These are phyloP conservation scores for Lophius piscatorius DNA, from an alignment of 2,113 vertebrate species.

Conservation along the genomic window DNA sequence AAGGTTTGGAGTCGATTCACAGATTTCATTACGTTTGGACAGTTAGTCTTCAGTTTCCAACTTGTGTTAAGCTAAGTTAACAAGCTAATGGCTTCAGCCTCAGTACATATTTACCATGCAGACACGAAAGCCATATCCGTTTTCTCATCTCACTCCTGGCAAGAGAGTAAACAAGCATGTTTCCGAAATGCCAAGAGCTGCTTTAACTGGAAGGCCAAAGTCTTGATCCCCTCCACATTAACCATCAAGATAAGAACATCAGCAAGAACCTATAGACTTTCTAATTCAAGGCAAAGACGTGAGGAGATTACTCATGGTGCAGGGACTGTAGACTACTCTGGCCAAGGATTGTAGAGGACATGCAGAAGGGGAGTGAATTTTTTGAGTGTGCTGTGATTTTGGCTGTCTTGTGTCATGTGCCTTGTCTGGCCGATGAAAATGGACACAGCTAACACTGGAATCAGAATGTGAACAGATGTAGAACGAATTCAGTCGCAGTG, in stretches of 20 bases:
- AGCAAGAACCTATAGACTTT: slow-evolving; percentile 28
- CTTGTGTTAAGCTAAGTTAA: background rate
- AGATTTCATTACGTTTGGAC: too few relatives aligned
- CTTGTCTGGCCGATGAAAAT: background rate
- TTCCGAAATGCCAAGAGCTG: background rate
- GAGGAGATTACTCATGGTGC: slow-evolving; percentile 38
- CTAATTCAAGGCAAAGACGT: slow-evolving; percentile 33
- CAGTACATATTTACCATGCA: too few relatives aligned
- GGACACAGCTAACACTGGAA: background rate
- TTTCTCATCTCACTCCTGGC: background rate
- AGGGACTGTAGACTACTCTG: too few relatives aligned
- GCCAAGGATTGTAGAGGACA: slow-evolving; percentile 46
- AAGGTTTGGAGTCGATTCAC: too few relatives aligned
- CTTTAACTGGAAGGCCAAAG: background rate
- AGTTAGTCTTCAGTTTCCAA: too few relatives aligned
- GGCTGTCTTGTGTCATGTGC: slow-evolving; percentile 2
- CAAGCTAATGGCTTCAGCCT: background rate
- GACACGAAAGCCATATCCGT: background rate
- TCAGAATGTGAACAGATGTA: background rate
- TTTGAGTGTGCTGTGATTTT: slow-evolving; percentile 7
- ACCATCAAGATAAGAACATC: slow-evolving; percentile 12
- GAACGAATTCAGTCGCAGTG: background rate
- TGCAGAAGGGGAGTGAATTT: slow-evolving; percentile 21
- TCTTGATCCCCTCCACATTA: slow-evolving; percentile 10
- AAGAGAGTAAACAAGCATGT: background rate